These are phyloP conservation scores for Zeuzera pyrina DNA, from an alignment of 2,888 invertebrate genomes.

Conservation along the genomic window DNA sequence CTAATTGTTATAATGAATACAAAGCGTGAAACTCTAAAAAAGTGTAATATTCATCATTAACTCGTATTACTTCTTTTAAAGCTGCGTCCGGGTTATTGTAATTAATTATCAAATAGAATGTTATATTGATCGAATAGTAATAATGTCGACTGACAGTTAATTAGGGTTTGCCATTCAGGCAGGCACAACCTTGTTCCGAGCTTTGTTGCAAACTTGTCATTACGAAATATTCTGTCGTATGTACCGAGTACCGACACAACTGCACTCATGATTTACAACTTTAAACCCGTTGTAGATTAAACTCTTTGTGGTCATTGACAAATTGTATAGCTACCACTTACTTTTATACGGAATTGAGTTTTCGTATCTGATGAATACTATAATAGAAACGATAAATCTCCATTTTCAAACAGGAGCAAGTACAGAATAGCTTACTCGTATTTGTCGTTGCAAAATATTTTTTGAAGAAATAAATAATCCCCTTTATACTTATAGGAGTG, in stretches of 20 bases:
- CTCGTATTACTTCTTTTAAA: too few relatives aligned
- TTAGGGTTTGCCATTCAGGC: conserved; percentile 59
- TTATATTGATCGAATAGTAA: conserved; percentile 34
- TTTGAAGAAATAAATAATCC: too few relatives aligned
- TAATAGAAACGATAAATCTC: not conserved
- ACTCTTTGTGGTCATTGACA: conserved; percentile 60
- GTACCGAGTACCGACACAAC: conserved; percentile 38
- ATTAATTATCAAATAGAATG: too few relatives aligned
- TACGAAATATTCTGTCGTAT: conserved; percentile 53
- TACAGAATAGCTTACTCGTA: too few relatives aligned
- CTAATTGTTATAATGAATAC: too few relatives aligned
- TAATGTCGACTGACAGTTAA: conserved; percentile 64
- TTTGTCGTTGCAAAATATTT: too few relatives aligned
- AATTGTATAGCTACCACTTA: conserved; percentile 54
- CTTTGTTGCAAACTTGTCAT: conserved; percentile 43
- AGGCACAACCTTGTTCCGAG: conserved; percentile 35
- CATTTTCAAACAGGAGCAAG: too few relatives aligned
- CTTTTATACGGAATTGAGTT: conserved; percentile 40
- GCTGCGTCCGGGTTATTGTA: too few relatives aligned
- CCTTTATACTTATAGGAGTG: too few relatives aligned
- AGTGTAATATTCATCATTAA: too few relatives aligned
- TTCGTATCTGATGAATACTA: not conserved
- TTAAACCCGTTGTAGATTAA: conserved; percentile 37
- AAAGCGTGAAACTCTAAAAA: too few relatives aligned
- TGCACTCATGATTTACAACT: conserved; percentile 52